Evolutionary conservation across 2,797 vertebrate genomes (phyloP).

Genomic region (Betta splendens): DNA sequence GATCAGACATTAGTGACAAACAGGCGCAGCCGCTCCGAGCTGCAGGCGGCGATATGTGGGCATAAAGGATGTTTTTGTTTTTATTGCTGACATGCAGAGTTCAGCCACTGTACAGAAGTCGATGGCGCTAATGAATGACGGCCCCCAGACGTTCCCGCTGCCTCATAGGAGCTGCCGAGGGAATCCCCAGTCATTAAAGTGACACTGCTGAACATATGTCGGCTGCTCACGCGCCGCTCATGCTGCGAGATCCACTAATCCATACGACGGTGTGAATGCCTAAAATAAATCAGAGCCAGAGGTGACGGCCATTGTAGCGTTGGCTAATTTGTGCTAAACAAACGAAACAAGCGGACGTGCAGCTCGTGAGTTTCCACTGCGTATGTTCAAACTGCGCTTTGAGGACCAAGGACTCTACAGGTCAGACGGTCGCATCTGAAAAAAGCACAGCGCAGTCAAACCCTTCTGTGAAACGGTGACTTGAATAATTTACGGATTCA

Average conservation of each 20-base stretch:
- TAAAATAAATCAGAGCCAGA: conserved; percentile 12
- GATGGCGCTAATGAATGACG: conserved; percentile 62
- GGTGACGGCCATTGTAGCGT: conserved; percentile 22
- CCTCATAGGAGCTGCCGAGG: conserved; percentile 36
- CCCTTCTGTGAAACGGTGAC: too few relatives aligned
- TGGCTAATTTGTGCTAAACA: conserved; percentile 12
- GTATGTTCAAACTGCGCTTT: not conserved
- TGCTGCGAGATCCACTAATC: conserved; percentile 56
- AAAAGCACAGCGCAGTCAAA: too few relatives aligned
- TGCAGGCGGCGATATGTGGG: conserved; percentile 27
- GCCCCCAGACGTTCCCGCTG: conserved; percentile 45
- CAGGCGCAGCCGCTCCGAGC: conserved; percentile 17
- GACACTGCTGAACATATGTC: conserved; percentile 46
- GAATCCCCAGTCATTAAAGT: conserved; percentile 48
- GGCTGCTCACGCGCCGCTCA: conserved; percentile 32
- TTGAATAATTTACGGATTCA: too few relatives aligned
- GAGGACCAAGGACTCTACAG: too few relatives aligned
- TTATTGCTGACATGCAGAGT: conserved; percentile 50
- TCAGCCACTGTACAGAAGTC: conserved; percentile 57
- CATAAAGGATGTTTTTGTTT: conserved; percentile 47
- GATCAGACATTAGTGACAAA: conserved; percentile 46
- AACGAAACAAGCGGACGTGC: too few relatives aligned
- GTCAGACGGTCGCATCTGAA: too few relatives aligned
- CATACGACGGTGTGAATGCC: conserved; percentile 24
- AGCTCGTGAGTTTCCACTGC: too few relatives aligned